Percentiles rank a stretch among this genome's conserved stretches.
phyloP scores from a whole-genome alignment of 2,113 vertebrate species.

The Podarcis cretensis region DNA sequence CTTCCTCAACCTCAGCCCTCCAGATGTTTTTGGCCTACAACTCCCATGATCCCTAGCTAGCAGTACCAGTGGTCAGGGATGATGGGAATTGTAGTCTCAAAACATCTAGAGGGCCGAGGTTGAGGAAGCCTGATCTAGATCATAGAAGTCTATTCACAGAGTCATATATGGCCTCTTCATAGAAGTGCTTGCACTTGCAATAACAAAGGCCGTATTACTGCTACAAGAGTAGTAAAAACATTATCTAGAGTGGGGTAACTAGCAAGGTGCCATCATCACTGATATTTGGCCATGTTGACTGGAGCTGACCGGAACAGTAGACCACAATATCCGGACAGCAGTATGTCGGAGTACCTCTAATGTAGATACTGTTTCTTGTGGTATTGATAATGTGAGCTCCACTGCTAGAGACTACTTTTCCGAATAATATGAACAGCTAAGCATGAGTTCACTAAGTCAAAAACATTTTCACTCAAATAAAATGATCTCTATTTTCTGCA shows the following conservation, averaged over 20 bases:
- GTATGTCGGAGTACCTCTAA: neutral
- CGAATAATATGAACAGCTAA: neutral
- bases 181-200: neutral
- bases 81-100: no score
- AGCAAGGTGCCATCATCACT: no score
- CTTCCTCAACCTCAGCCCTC: no score
- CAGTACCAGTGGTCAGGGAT: no score
- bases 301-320: neutral
- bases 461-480: conserved; percentile 6
- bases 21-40: no score
- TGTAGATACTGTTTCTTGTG: neutral
- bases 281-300: no score
- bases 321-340: neutral
- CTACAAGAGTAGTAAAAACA: neutral
- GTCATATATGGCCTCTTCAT: neutral
- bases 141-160: no score
- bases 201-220: neutral
- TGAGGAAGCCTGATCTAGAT: no score
- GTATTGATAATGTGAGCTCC: neutral
- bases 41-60: no score
- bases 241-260: neutral
- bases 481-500: neutral
- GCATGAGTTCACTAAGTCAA: conserved; percentile 9
- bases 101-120: no score
- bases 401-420: neutral